A percentile compares a stretch with the other conserved stretches of the same genome.
Conservation (phyloP, 2,113 vertebrate species). For the Polypterus bichir region DNA sequence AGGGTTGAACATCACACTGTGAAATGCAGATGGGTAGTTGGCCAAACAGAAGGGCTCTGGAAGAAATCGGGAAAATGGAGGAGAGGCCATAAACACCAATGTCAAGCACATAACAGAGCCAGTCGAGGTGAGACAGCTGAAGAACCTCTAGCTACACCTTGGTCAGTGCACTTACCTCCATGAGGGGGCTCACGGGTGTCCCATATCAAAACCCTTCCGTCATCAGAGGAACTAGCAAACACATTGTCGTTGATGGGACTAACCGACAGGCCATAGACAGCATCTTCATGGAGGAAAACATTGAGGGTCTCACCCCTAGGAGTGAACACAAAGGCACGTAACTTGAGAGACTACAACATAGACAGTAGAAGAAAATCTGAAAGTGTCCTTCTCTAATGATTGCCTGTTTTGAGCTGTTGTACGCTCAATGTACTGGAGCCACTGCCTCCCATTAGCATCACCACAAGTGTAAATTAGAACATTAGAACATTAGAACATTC, state of each 20-base stretch:
- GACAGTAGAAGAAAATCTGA: not conserved
- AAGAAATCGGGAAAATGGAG: slow-evolving; percentile 47
- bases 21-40: slow-evolving; percentile 93
- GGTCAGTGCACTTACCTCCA: slow-evolving; percentile 55
- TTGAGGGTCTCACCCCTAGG: slow-evolving; percentile 83
- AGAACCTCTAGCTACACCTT: not conserved
- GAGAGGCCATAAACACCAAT: slow-evolving; percentile 25
- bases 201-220: slow-evolving; percentile 96
- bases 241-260: slow-evolving; percentile 95
- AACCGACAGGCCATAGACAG: slow-evolving; percentile 94
- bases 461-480: too few species aligned
- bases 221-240: slow-evolving; percentile 94
- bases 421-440: too few species aligned
- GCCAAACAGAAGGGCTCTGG: slow-evolving; percentile 95
- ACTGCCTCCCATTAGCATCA: too few species aligned
- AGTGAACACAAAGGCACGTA: slow-evolving; percentile 14
- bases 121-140: not conserved
- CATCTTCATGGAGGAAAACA: slow-evolving; percentile 92
- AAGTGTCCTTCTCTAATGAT: too few species aligned
- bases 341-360: slow-evolving; percentile 19
- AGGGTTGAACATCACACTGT: slow-evolving; percentile 98
- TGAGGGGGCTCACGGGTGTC: slow-evolving; percentile 89
- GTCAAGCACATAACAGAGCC: not conserved
- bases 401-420: too few species aligned
- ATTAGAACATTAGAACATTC: too few species aligned